Evolutionary conservation across 2,797 vertebrate species (phyloP), one percentile per base, ranked within the genome.

Genomic region (Sebastolobus alascanus): DNA sequence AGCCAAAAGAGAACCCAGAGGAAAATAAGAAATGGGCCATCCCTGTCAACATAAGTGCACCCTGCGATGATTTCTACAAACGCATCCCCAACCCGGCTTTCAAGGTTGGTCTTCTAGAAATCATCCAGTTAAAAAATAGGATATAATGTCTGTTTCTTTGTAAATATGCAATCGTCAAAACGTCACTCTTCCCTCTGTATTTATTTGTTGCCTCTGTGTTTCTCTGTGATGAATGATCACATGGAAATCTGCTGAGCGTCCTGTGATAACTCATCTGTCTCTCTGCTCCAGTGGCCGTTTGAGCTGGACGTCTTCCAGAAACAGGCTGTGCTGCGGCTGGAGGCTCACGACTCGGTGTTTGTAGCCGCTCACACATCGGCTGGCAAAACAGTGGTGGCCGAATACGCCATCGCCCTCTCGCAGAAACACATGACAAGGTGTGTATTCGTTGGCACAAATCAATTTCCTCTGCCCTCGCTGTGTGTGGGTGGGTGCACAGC

Each of bases 381-480:
- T 0, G 98, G 98, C 43, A 99, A 99, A 93, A 99, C 98, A 0
- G 98, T 97, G 80, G 98, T 98, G 86, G 98, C 98, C 0, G 98
- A 99, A 50, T 99, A 99, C 0, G 98, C 98, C 84, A 97, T 98
- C 31, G 98, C 98, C 0, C 95, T 99, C 69, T 97, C 97, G 0
- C 97, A 97, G 93, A 98, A 97, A 79, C 97, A 99, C 95, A 98
- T 98, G 97, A 99, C 98, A 0, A 96, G 97, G 97, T 98, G 87
- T 55, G 90, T 80, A 54, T 82, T 70, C 56, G 65, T 55, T 20
- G 3, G 18, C 16, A 18, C 65, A 22, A 38, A n/a, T 77, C 16
- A 43, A 76, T 86, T 77, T 40, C 4, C 20, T 35, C 54, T 27
- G 20, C 22, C 6, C 56, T 14, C 27, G 4, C 8, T 38, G 3